A percentile compares a stretch with the other conserved stretches of the same genome.
Conservation (phyloP, 2,113 vertebrate species). For the Cyphomyrus plagiostoma region DNA sequence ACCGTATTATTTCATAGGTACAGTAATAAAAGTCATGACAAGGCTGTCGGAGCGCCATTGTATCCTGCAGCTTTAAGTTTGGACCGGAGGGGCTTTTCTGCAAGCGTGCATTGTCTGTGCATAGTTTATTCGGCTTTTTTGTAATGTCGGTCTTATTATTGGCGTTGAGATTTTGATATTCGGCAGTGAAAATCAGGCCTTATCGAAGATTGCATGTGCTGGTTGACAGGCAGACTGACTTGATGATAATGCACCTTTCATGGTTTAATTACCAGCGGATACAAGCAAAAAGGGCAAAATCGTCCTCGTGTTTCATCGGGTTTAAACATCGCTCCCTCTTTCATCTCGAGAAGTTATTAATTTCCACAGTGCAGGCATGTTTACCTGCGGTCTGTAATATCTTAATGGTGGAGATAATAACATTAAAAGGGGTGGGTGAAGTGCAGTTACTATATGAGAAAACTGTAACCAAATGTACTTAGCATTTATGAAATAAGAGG, state of each 20-base stretch:
- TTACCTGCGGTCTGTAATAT: not conserved
- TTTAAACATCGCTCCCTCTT: not conserved
- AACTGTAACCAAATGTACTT: not conserved
- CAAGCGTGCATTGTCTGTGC: not conserved
- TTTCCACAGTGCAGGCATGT: not conserved
- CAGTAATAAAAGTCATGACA: not conserved
- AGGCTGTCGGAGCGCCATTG: not conserved
- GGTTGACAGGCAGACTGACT: not conserved
- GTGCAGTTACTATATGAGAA: not conserved
- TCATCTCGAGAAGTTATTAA: not conserved
- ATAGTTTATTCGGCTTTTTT: constrained; percentile 4
- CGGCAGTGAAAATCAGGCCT: not conserved
- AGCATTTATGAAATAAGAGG: not conserved
- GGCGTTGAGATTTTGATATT: not conserved
- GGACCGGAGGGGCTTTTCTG: not conserved
- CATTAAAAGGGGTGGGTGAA: not conserved
- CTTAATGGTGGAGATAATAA: not conserved
- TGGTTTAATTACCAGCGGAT: not conserved
- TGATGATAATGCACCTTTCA: not conserved
- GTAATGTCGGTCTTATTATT: not conserved
- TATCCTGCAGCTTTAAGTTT: not conserved
- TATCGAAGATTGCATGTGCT: not conserved
- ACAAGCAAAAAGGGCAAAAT: not conserved
- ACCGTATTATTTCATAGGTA: not conserved
- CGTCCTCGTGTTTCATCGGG: not conserved